Evolutionary conservation across 2,797 vertebrate species (phyloP).

Genomic region (Anableps anableps): DNA sequence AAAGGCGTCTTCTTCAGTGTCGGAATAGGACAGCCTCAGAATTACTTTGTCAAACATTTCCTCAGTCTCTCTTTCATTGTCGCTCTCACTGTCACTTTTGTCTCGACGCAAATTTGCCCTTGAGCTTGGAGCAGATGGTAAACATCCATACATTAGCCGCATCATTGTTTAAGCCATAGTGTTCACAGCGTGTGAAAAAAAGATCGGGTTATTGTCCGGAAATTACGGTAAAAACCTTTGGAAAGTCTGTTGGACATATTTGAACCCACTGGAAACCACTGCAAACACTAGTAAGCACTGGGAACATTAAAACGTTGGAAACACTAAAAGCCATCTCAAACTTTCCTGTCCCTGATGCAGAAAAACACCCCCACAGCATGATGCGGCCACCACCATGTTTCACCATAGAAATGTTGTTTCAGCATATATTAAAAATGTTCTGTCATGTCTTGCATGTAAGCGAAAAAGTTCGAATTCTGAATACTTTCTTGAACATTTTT

Average conservation of each 20-base stretch:
- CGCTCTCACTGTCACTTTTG: too few relatives aligned
- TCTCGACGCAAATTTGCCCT: too few relatives aligned
- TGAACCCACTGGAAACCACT: neutral
- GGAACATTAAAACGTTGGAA: neutral
- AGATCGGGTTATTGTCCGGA: neutral
- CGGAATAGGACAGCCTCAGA: too few relatives aligned
- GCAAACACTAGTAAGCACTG: neutral
- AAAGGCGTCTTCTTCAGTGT: too few relatives aligned
- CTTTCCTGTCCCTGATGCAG: neutral
- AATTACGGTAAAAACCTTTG: neutral
- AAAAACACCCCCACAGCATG: neutral
- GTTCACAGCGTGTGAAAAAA: neutral
- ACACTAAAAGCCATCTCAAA: neutral
- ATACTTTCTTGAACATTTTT: neutral
- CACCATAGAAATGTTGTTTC: neutral
- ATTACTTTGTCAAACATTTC: too few relatives aligned
- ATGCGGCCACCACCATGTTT: neutral
- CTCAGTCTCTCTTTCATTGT: too few relatives aligned
- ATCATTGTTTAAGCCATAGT: neutral
- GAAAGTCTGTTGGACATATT: neutral
- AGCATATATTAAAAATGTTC: neutral
- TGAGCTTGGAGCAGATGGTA: too few relatives aligned
- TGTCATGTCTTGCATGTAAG: neutral
- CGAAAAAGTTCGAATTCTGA: neutral
- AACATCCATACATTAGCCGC: neutral